Evolutionary conservation across 2,797 vertebrate species (phyloP), one percentile per base, ranked within the genome.

Genomic region (Peromyscus attwateri): DNA sequence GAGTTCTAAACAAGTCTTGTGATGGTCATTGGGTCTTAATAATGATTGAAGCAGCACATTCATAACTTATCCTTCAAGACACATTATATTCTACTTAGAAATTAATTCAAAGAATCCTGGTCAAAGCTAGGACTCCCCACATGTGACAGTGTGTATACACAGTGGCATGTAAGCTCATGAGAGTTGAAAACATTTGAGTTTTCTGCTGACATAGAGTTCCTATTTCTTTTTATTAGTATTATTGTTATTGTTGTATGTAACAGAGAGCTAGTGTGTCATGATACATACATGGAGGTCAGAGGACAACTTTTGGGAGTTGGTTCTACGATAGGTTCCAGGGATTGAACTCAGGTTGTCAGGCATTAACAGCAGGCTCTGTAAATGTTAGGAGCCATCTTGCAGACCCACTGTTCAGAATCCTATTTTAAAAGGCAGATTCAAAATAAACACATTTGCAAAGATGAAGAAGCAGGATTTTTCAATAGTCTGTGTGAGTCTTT

Each of bases 1-100:
- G 70, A 95, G 40, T 90, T 97, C 52, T 92, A 46, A 89, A 87
- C 10, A 92, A 55, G 77, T 13, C 12, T 37, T 40, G 27, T 66
- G 60, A 37, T 89, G 40, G 71, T 55, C 76, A 23, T 31, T 81
- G 55, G 68, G 70, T 71, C 25, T 68, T 89, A 46, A 13, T 62
- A 6, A 25, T 57, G 55, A 60, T 11, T 6, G 37, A 76, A 34
- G 10, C 17, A 43, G 31, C 16, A 43, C 6, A 71, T 49, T 87
- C 34, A 21, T 75, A 46, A 90, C 3, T 73, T 81, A 68, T 7
- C 19, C 17, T 68, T 93, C 55, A 91, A 89, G 31, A 94, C 81
- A 29, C 66, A 64, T 4, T 73, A 11, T 34, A 29, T 81, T 71
- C 76, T 55, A 43, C 25, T 34, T 93, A 70, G 21, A 77, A 93